Evolutionary conservation across 2,888 invertebrate species (phyloP).

Genomic region (Callimorpha dominula): DNA sequence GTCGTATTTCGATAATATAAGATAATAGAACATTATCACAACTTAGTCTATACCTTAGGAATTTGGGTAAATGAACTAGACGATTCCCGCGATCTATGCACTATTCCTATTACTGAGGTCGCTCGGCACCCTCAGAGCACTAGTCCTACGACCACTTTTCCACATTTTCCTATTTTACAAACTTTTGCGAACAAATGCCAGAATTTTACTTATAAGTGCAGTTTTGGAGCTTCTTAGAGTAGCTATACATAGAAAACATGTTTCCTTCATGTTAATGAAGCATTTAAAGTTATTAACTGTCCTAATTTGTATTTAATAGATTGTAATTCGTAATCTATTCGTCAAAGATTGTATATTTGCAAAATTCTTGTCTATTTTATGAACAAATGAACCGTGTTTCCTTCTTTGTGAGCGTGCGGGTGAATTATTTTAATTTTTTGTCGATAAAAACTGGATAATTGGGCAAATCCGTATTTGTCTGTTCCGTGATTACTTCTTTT

Average conservation of each 20-base stretch:
- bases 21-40: too few species aligned
- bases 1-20: too few species aligned
- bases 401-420: conserved; percentile 46
- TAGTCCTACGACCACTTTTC: background rate
- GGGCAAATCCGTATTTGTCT: conserved; percentile 39
- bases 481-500: conserved; percentile 44
- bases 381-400: conserved; percentile 46
- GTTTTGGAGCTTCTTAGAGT: background rate
- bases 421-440: conserved; percentile 46
- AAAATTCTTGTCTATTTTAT: conserved; percentile 29
- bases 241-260: background rate
- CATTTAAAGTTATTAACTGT: background rate
- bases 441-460: conserved; percentile 53
- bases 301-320: background rate
- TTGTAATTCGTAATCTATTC: background rate
- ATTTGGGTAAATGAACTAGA: background rate
- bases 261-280: background rate
- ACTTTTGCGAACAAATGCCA: background rate
- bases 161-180: background rate
- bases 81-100: background rate
- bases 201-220: background rate
- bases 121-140: background rate
- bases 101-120: background rate
- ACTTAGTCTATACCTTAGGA: too few species aligned
- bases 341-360: background rate